Conservation (phyloP, 2,113 vertebrate genomes). For the Micronisus gabar region DNA sequence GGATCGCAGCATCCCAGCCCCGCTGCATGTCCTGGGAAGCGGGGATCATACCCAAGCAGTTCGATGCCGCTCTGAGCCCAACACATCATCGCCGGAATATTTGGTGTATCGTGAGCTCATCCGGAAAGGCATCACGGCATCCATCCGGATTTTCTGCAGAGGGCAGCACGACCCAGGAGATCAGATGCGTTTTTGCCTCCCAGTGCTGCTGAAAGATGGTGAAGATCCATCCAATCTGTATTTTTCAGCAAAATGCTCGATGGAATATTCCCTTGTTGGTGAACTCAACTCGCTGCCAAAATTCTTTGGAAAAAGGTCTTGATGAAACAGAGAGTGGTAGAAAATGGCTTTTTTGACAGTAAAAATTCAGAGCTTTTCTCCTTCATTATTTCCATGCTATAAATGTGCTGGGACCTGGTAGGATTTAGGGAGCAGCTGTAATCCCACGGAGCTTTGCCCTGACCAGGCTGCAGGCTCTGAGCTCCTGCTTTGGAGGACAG, state of each 20-base stretch:
- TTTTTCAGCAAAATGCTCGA: not conserved
- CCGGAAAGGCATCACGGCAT: rapidly evolving
- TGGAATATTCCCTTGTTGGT: not conserved
- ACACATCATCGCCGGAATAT: rapidly evolving
- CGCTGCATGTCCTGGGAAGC: rapidly evolving
- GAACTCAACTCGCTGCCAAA: not conserved
- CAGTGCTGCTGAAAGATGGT: not conserved
- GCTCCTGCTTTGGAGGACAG: not conserved
- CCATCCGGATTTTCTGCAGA: not conserved
- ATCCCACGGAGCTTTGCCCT: not conserved
- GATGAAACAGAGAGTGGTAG: not conserved
- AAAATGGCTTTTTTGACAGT: not conserved
- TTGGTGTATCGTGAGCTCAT: rapidly evolving
- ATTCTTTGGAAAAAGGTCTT: not conserved
- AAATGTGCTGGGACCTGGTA: not conserved
- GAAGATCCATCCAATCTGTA: not conserved
- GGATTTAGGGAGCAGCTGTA: not conserved
- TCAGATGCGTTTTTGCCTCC: not conserved
- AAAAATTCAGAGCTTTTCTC: not conserved
- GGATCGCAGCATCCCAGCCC: not conserved
- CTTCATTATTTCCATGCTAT: not conserved
- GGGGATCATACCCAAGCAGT: rapidly evolving
- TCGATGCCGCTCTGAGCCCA: rapidly evolving
- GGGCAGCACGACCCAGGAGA: slow-evolving; percentile 15
- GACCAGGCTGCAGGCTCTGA: not conserved